Percentiles rank a stretch among this genome's conserved stretches.
Evolutionary conservation across 53 echinoderm and acorn worm species (phyloP).

Genomic region (Echinarachnius parma): DNA sequence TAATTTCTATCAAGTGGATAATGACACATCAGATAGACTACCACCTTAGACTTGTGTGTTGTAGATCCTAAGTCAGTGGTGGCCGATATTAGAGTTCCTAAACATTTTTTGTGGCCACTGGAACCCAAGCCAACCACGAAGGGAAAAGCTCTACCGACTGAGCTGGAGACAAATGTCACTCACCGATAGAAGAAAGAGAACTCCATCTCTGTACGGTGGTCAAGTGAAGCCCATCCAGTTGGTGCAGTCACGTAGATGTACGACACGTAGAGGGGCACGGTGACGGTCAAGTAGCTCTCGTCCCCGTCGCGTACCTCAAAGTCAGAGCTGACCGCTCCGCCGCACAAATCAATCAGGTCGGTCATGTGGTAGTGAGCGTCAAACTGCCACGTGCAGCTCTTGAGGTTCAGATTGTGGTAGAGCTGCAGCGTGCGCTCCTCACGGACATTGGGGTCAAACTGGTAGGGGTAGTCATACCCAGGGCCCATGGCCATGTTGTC

Average conservation of each 20-base stretch:
- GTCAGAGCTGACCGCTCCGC: constrained; percentile 89
- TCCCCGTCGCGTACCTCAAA: constrained; percentile 93
- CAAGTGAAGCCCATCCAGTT: constrained; percentile 93
- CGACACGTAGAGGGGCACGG: constrained; percentile 89
- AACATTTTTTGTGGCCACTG: too few relatives aligned
- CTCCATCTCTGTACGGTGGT: constrained; percentile 98
- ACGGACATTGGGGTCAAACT: constrained; percentile 80
- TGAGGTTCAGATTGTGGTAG: constrained; percentile 93
- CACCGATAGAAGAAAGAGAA: constrained; percentile 99
- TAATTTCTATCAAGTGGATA: too few relatives aligned
- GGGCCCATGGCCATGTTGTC: constrained; percentile 74
- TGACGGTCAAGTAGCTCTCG: constrained; percentile 91
- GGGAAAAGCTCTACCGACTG: too few relatives aligned
- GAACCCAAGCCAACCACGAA: too few relatives aligned
- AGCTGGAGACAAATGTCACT: too few relatives aligned
- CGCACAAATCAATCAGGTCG: constrained; percentile 93
- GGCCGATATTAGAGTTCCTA: too few relatives aligned
- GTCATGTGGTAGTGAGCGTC: constrained; percentile 99
- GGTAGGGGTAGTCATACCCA: constrained; percentile 96
- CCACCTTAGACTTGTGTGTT: too few relatives aligned
- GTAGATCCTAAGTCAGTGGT: too few relatives aligned
- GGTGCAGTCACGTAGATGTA: constrained; percentile 96
- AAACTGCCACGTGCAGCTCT: constrained; percentile 98
- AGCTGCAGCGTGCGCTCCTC: constrained; percentile 74
- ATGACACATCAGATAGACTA: too few relatives aligned